A percentile compares a stretch with the other conserved stretches of the same genome.
Evolutionary conservation across 2,113 vertebrate species (phyloP).

Genomic region (cat (Felis catus)): DNA sequence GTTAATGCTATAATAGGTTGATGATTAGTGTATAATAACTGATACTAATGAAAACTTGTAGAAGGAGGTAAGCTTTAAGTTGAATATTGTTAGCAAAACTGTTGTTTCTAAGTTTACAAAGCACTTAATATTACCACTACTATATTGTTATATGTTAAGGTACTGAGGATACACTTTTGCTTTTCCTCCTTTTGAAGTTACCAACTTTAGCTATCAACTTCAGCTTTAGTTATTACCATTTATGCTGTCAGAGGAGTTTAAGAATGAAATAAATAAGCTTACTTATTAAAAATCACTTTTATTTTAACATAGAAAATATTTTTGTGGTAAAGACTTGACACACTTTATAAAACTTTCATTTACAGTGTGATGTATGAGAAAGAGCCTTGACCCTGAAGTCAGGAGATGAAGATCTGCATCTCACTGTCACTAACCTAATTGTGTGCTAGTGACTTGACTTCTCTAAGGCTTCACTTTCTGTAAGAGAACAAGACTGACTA

Average conservation of each 20-base stretch:
- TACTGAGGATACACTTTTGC: not conserved
- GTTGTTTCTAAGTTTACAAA: not conserved
- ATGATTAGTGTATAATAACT: not conserved
- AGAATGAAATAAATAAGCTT: not conserved
- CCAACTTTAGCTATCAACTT: not conserved
- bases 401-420: not conserved
- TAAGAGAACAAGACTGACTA: not conserved
- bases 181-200: not conserved
- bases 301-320: not conserved
- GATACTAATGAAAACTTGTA: not conserved
- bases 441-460: not conserved
- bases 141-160: not conserved
- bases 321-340: constrained; percentile 33
- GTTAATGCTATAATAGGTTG: not conserved
- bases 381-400: not conserved
- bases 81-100: not conserved
- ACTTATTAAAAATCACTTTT: not conserved
- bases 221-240: not conserved
- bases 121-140: not conserved
- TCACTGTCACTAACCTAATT: not conserved
- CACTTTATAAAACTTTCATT: not conserved
- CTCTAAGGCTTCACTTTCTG: constrained; percentile 22
- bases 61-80: constrained; percentile 38
- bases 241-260: not conserved
- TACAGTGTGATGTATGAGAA: not conserved